Percentiles rank a stretch among this genome's conserved stretches.
These are phyloP conservation scores for Dipus sagitta DNA, from an alignment of 2,797 vertebrate species.

Conservation along the genomic window DNA sequence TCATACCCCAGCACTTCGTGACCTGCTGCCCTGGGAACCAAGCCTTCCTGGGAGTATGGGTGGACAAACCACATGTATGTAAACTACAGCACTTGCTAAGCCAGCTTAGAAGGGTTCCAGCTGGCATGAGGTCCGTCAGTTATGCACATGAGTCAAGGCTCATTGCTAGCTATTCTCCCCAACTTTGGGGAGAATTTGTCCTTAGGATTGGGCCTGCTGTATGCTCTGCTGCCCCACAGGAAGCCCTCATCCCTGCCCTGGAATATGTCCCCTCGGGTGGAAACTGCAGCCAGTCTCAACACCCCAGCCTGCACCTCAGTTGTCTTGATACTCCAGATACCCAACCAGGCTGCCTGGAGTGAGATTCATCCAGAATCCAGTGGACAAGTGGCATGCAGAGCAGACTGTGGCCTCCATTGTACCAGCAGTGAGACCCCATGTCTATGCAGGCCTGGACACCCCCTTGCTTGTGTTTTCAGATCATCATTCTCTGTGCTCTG, in stretches of 20 bases:
- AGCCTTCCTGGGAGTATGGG: too few species aligned
- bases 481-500: background rate
- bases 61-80: background rate
- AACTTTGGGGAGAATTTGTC: rapidly evolving
- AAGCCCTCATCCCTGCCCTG: background rate
- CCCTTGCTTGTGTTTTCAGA: slow-evolving; percentile 61
- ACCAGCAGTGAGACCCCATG: background rate
- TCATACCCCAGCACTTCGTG: too few species aligned
- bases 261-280: background rate
- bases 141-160: too few species aligned
- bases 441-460: slow-evolving; percentile 13
- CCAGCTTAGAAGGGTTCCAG: background rate
- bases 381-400: rapidly evolving
- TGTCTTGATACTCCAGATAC: background rate
- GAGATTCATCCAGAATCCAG: rapidly evolving
- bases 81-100: background rate
- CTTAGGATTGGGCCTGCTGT: background rate
- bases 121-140: background rate
- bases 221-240: background rate
- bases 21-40: background rate
- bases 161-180: too few species aligned
- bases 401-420: background rate
- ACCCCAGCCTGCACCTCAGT: background rate
- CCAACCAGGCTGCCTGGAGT: background rate
- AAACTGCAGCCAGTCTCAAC: background rate